These are phyloP conservation scores for Plebejus melissa DNA, from an alignment of 2,888 invertebrate species.

Conservation along the genomic window DNA sequence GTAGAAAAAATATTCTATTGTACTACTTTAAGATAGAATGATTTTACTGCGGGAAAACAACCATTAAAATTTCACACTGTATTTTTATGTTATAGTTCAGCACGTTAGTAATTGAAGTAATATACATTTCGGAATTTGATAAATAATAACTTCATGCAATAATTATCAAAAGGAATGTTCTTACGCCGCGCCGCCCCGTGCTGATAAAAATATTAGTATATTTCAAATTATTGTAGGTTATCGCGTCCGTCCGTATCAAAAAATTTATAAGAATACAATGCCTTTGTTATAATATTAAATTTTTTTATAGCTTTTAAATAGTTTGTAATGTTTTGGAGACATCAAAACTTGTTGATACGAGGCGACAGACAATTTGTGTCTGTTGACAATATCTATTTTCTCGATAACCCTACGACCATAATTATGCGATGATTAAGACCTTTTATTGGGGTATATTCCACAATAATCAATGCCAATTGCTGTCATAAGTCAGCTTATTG, in stretches of 20 bases:
- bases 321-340: neutral
- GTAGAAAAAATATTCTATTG: too few species aligned
- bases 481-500: neutral
- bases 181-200: neutral
- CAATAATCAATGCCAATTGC: constrained; percentile 9
- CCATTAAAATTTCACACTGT: neutral
- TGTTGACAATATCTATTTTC: neutral
- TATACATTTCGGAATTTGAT: too few species aligned
- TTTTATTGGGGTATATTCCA: constrained; percentile 22
- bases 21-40: too few species aligned
- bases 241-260: neutral
- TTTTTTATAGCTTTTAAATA: neutral
- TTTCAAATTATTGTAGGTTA: neutral
- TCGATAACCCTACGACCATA: constrained; percentile 8
- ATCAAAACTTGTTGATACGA: neutral
- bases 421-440: constrained; percentile 14
- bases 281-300: neutral
- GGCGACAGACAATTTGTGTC: constrained; percentile 6
- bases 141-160: too few species aligned
- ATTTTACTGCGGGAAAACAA: too few species aligned
- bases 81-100: neutral
- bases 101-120: too few species aligned
- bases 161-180: neutral
- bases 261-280: neutral
- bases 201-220: neutral